A percentile compares a stretch with the other conserved stretches of the same genome.
Evolutionary conservation across 1,140 invertebrate genomes (phyloP).

Genomic region (Berghia stephanieae): DNA sequence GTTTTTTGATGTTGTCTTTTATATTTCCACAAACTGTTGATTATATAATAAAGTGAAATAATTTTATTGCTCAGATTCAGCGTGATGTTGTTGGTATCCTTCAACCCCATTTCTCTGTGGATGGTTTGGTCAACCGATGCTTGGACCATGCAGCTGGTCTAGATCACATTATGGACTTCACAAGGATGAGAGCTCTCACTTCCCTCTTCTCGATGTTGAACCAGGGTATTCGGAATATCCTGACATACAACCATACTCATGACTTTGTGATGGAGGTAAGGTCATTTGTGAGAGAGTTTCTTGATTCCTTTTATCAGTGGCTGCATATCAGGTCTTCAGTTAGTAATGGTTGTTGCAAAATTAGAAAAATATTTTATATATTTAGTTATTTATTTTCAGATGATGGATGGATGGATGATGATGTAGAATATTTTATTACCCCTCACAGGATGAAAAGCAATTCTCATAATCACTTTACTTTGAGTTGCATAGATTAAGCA

Average conservation of each 20-base stretch:
- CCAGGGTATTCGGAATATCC: constrained; percentile 85
- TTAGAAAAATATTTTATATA: no score
- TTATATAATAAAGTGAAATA: no score
- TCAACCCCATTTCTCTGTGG: constrained; percentile 85
- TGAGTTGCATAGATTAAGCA: neutral
- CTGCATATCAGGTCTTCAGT: neutral
- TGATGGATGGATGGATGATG: no score
- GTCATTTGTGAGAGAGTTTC: constrained; percentile 5
- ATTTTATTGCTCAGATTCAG: constrained; percentile 86
- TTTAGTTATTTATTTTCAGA: no score
- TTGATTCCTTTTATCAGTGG: neutral
- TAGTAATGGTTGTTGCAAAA: no score
- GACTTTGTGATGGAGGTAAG: constrained; percentile 88
- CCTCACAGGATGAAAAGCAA: no score
- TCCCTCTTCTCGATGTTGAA: constrained; percentile 99
- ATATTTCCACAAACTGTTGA: no score
- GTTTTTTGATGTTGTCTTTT: no score
- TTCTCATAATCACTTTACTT: no score
- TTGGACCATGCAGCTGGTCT: constrained; percentile 85
- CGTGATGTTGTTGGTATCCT: constrained; percentile 86
- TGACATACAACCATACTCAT: constrained; percentile 93
- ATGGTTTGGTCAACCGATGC: constrained; percentile 91
- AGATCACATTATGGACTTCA: constrained; percentile 99
- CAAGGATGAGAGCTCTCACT: constrained; percentile 89
- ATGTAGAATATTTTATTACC: no score